Conservation (phyloP, 64 coral and sea anemone species). For the Dendrophyllia cribrosa region DNA sequence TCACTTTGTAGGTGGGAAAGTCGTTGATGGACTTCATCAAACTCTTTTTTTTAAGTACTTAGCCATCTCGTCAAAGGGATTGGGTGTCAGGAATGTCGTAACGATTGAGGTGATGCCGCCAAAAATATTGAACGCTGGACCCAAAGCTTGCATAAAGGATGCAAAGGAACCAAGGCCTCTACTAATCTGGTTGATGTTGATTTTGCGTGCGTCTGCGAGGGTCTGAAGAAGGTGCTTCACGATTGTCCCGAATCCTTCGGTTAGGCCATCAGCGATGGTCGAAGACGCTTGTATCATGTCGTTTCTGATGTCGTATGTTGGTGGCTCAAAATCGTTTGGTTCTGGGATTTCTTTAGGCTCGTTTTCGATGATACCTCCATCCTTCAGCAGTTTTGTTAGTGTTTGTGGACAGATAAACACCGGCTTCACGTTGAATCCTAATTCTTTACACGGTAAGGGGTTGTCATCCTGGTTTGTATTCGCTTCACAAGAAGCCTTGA, state of each 20-base stretch:
- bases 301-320: conserved; percentile 31
- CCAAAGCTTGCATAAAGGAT: conserved; percentile 10
- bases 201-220: neutral
- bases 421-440: neutral
- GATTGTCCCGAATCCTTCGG: neutral
- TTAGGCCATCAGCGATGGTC: conserved; percentile 37
- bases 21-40: conserved; percentile 39
- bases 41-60: conserved; percentile 40
- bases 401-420: conserved; percentile 36
- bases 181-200: neutral
- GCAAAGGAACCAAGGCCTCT: neutral
- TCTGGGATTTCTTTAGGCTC: neutral
- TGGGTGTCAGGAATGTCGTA: conserved; percentile 52
- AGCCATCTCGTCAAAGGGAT: conserved; percentile 43
- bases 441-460: conserved; percentile 1
- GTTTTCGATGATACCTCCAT: neutral
- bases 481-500: neutral
- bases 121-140: conserved; percentile 39
- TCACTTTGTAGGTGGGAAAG: neutral
- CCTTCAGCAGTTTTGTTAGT: conserved; percentile 8
- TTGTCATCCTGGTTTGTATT: neutral
- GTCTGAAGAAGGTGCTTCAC: neutral
- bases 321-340: neutral
- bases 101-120: conserved; percentile 20
- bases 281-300: conserved; percentile 22